Percentiles rank a stretch among this genome's conserved stretches.
Conservation (phyloP, 2,113 vertebrate genomes). For the Odobenus rosmarus region DNA sequence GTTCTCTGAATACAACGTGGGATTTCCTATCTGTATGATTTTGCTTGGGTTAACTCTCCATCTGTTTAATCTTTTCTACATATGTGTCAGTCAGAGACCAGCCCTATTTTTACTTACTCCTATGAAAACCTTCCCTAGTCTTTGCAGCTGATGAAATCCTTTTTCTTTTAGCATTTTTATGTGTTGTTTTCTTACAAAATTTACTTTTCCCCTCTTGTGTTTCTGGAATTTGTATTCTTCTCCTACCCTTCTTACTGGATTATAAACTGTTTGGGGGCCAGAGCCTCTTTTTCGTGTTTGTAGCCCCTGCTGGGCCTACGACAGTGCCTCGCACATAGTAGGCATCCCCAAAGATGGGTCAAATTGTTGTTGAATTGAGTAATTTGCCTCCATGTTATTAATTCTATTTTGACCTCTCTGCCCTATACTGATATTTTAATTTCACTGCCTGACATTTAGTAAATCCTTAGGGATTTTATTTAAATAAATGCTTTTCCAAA, state of each 20-base stretch:
- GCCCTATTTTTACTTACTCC: not conserved
- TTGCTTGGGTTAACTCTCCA: not conserved
- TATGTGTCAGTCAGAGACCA: not conserved
- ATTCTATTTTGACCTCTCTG: constrained; percentile 82
- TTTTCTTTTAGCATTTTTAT: not conserved
- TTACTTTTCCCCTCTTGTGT: not conserved
- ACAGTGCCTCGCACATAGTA: not conserved
- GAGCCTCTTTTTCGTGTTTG: not conserved
- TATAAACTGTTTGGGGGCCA: not conserved
- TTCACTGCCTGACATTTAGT: constrained; percentile 85
- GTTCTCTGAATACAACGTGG: not conserved
- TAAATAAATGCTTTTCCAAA: constrained; percentile 74
- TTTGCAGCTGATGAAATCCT: not conserved
- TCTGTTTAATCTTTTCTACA: not conserved
- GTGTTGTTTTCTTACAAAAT: not conserved
- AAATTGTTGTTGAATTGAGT: constrained; percentile 64
- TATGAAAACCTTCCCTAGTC: not conserved
- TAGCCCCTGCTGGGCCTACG: not conserved
- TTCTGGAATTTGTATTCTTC: constrained; percentile 26
- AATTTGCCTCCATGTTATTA: constrained; percentile 78
- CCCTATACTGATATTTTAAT: constrained; percentile 85
- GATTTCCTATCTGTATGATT: not conserved
- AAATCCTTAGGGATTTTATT: constrained; percentile 79
- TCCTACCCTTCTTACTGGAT: not conserved
- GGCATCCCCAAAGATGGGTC: not conserved